phyloP scores from a whole-genome alignment of 2,797 vertebrate genomes.

The Sebastolobus altivelis region DNA sequence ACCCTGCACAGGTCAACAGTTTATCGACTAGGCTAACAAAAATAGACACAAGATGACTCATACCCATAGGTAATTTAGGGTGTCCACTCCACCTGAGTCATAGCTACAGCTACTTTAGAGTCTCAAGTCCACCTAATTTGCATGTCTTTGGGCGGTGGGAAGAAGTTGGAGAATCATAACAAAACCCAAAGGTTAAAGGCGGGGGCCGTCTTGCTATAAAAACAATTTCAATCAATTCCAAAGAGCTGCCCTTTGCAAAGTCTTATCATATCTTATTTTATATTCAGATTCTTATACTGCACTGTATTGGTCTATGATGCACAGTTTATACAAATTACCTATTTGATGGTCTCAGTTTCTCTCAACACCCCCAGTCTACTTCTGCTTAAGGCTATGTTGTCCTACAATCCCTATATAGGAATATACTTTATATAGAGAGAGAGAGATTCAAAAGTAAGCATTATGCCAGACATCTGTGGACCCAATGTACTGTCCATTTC shows the following conservation, averaged over 20 bases:
- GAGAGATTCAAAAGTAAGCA: neutral
- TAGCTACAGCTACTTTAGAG: constrained; percentile 24
- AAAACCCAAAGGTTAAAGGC: constrained; percentile 2
- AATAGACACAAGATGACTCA: constrained; percentile 59
- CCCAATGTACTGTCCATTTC: neutral
- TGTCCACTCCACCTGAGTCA: constrained; percentile 42
- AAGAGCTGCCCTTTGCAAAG: neutral
- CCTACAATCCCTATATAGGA: neutral
- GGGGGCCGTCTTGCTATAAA: neutral
- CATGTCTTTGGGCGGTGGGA: constrained; percentile 30
- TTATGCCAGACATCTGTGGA: neutral
- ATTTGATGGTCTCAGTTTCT: neutral
- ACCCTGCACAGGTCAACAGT: constrained; percentile 29
- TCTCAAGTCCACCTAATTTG: constrained; percentile 27
- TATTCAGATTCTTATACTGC: neutral
- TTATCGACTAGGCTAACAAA: constrained; percentile 17
- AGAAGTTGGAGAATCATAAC: neutral
- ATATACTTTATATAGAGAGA: neutral
- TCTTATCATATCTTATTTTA: neutral
- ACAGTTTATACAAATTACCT: neutral
- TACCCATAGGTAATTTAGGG: constrained; percentile 30
- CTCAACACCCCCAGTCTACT: neutral
- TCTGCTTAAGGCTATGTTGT: neutral
- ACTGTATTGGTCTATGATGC: neutral
- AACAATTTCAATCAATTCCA: constrained; percentile 6